phyloP scores from a whole-genome alignment of 1,140 invertebrate genomes.

The Camponotus vicinus region DNA sequence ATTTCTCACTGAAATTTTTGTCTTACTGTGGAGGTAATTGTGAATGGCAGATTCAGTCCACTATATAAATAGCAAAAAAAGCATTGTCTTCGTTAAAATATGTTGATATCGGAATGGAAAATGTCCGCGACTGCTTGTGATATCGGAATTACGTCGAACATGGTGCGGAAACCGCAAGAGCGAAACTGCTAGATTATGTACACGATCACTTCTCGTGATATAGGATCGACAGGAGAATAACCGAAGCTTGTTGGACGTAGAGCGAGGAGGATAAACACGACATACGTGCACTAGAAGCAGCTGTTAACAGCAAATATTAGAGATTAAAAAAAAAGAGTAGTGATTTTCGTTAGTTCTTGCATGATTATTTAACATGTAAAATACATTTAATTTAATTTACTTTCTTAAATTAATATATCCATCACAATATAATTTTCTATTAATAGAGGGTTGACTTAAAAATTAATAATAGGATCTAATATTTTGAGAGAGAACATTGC shows the following conservation, averaged over 20 bases:
- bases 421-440: too few relatives aligned
- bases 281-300: not conserved
- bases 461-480: not conserved
- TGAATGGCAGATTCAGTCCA: not conserved
- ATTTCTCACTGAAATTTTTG: slow-evolving; percentile 1
- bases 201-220: slow-evolving; percentile 18
- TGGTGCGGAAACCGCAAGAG: slow-evolving; percentile 24
- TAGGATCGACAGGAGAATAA: slow-evolving; percentile 39
- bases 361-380: not conserved
- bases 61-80: slow-evolving; percentile 1
- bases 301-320: not conserved
- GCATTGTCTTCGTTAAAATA: not conserved
- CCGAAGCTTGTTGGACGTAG: slow-evolving; percentile 14
- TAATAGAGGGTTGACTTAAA: too few relatives aligned
- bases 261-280: not conserved
- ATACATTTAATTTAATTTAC: not conserved
- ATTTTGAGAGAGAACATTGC: not conserved
- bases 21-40: not conserved
- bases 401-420: too few relatives aligned
- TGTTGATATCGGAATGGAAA: not conserved
- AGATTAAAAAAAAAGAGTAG: not conserved
- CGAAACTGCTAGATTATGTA: slow-evolving; percentile 45
- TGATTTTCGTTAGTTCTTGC: not conserved
- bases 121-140: not conserved
- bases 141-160: slow-evolving; percentile 42